Evolutionary conservation across 2,113 vertebrate genomes (phyloP), one percentile per base, ranked within the genome.

Genomic region (Petrocephalus microphthalmus): DNA sequence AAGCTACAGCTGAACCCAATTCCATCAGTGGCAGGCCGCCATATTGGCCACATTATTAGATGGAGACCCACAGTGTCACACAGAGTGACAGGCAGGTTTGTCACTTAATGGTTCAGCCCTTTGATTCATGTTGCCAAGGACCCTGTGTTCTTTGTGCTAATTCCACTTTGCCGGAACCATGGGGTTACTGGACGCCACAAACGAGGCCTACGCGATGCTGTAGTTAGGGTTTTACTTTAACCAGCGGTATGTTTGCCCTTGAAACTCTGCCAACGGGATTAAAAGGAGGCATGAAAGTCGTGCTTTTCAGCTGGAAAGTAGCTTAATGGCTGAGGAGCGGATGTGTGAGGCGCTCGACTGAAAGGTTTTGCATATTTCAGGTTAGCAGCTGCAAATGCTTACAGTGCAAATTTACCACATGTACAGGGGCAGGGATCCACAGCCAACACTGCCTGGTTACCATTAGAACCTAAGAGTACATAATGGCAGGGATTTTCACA

Each of bases 281-380:
- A 87, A 83, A 67, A 81, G 67, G 42, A 85, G 52, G 10, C 20
- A 86, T 89, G 83, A 42, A 71, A 85, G 60, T 86, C 84, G 71
- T 42, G 64, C 56, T 52, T 37, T 29, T 89, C 82, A 74, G 33
- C 45, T 85, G 25, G 67, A 71, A 85, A 86, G 88, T 53, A 52
- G 88, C 88, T 86, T 89, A 85, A 89, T 85, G 84, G 60, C 29
- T 45, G 84, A 17, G 29, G 45, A 81, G 67, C 20, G 20, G 60
- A 17, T 33, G 49, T 17, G 37, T 54, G 20, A 78, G 37, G 51
- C 78, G 67, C 51, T 45, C 25, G 67, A 86, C 67, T 33, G 42
- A 89, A 89, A 56, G 33, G 19, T 56, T 81, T 57, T 6, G 42
- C 84, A 74, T 89, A 85, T 89, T 53, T 45, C 29, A 67, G 7